Percentiles rank a stretch among this genome's conserved stretches.
These are phyloP conservation scores for Dolichomitus sp. DNA, from an alignment of 2,888 invertebrate species.

Conservation along the genomic window DNA sequence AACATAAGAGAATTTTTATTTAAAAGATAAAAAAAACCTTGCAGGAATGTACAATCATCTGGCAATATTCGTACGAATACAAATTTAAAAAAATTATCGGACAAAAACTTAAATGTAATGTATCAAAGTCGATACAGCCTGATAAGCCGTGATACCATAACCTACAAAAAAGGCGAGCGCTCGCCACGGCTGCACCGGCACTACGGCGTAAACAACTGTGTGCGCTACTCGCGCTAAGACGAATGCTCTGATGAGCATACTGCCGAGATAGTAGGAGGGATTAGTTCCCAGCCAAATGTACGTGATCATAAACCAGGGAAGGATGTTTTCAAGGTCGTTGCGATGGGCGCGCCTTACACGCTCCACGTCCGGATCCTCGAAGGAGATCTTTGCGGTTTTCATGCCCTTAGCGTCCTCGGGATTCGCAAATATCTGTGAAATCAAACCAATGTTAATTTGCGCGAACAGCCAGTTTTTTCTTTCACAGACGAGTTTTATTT, in stretches of 20 bases:
- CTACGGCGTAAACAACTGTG: constrained; percentile 87
- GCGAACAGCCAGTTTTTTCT: no score
- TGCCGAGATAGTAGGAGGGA: constrained; percentile 86
- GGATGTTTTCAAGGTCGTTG: constrained; percentile 89
- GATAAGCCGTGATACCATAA: constrained; percentile 82
- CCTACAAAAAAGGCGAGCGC: constrained; percentile 85
- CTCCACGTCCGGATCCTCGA: constrained; percentile 86
- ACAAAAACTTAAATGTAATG: constrained; percentile 55
- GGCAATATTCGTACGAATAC: background rate
- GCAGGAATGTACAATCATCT: background rate
- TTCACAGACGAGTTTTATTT: background rate
- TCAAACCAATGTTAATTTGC: background rate
- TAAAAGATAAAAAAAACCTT: background rate
- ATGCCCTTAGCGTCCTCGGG: constrained; percentile 73
- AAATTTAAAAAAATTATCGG: background rate
- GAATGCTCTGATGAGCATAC: constrained; percentile 86
- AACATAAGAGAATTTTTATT: background rate
- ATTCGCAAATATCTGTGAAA: constrained; percentile 77
- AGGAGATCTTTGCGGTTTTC: constrained; percentile 65
- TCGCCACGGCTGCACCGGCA: constrained; percentile 87
- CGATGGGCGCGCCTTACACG: constrained; percentile 87
- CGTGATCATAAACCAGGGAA: constrained; percentile 87
- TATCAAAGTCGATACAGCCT: constrained; percentile 81
- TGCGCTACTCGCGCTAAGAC: constrained; percentile 86
- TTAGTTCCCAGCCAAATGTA: constrained; percentile 87